Conservation (phyloP, 2,113 vertebrate genomes). For the Chaetodon trifascialis region DNA sequence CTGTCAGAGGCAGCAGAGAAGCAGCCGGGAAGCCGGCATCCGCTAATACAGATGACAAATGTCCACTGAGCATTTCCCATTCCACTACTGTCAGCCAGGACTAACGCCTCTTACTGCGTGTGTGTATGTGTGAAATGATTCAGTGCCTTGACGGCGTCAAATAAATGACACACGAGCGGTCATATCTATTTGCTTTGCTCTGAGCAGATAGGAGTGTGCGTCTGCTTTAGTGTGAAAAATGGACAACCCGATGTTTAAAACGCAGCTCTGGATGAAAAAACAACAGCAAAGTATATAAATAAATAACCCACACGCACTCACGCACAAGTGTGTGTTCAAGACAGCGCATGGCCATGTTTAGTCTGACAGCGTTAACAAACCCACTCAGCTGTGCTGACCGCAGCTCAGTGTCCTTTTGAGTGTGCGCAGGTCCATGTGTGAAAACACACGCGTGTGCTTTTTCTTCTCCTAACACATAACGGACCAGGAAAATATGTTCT, state of each 20-base stretch:
- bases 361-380: constrained; percentile 55
- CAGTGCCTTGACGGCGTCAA: constrained; percentile 42
- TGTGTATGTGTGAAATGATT: constrained; percentile 47
- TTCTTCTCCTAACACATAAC: constrained; percentile 38
- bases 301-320: constrained; percentile 1
- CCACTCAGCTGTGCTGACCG: constrained; percentile 57
- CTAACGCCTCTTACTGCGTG: constrained; percentile 54
- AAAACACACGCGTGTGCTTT: constrained; percentile 21
- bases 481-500: constrained; percentile 59
- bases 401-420: constrained; percentile 35
- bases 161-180: constrained; percentile 71
- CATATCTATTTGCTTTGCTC: constrained; percentile 71
- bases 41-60: constrained; percentile 77
- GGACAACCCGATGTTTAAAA: constrained; percentile 29
- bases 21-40: constrained; percentile 69
- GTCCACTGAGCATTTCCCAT: constrained; percentile 74
- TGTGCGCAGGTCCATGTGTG: constrained; percentile 34
- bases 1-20: constrained; percentile 73
- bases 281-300: not conserved
- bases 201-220: constrained; percentile 45
- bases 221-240: constrained; percentile 64
- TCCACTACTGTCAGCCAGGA: constrained; percentile 73
- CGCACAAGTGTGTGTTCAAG: constrained; percentile 46
- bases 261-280: constrained; percentile 21
- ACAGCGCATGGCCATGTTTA: constrained; percentile 54